Base-by-base conservation (phyloP, 2,888 invertebrate species). In the Sipha maydis region DNA sequence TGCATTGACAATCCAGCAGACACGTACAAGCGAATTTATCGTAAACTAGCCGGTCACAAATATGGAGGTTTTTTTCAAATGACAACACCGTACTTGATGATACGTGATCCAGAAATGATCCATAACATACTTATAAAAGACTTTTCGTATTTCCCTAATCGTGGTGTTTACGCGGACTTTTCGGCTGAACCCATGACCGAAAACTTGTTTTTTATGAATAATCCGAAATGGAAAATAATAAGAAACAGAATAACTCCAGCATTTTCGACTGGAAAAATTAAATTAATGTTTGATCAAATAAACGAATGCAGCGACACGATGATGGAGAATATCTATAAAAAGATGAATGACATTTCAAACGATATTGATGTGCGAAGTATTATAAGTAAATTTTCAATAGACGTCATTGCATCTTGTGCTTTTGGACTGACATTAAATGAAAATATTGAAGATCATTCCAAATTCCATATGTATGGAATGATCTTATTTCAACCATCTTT, bases 241-340 rank as follows among this genome's bases (percentile, higher is more conserved):
- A 91, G 94, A 48, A 90, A 92, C 0, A 93, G 93, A 90, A 91
- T 94, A 56, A 92, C 93, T 0, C 93, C 94, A 0, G 92, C 93
- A 0, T 93, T 94, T 90, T 93, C 93, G 0, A 92, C 93, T 1
- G 93, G 93, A 31, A 94, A 94, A 91, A 91, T 94, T 89, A 93
- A 93, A 90, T 91, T 91, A 69, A 93, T 94, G 93, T 92, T 93
- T 41, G 92, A 92, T 0, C 91, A 93, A 61, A 92, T 93, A 91
- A 90, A 91, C 71, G 92, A 92, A 73, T 92, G 92, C 54, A 91
- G 92, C 28, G 91, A 91, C 56, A 91, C 92, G 76, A 91, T 93
- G 75, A 90, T 85, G 54, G 8, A 28, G 19, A 56, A 78, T 5
- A 11, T 78, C 8, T 8, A 48, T 17, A 28, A 28, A 28, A n/a